Base-by-base conservation (phyloP, 2,888 invertebrate genomes). In the Calliphora vomitoria region DNA sequence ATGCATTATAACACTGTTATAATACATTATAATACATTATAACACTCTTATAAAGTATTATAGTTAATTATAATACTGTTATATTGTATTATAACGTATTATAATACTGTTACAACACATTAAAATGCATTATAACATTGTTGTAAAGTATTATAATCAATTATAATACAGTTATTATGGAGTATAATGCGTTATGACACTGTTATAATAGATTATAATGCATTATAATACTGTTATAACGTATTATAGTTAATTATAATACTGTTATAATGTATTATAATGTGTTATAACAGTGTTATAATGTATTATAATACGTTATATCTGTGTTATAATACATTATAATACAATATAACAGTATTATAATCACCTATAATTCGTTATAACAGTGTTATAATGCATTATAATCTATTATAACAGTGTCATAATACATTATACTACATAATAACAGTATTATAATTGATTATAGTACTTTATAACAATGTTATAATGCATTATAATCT, bases 121-220 rank as follows among this genome's bases (percentile, higher is more conserved):
- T 38, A 15, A 1, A 35, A 64, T 6, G n/a, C 2, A n/a, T 66
- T 20, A 66, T 66, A 66, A 66, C 20, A 0, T 2, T 0, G 5
- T 41, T 66, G 44, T 31, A 31, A 69, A 15, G 10, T 20, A 1
- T 15, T 50, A 8, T 15, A 69, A 25, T 50, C 10, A 0, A 69
- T 69, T 69, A 69, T 50, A 69, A 69, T 50, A 3, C 1, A 1
- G 25, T 10, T 71, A 71, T 71, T 53, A 71, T 71, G 15, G 4
- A 8, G 13, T 25, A 20, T 18, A 47, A 20, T 25, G 2, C 8
- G 47, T 71, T 53, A 71, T 69, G 35, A 69, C 8, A 6, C 0
- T 5, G n/a, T 69, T 69, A 4, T 69, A 69, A 53, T 71, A 25
- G 0, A 10, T 44, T 6, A 13, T 18, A 5, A 20, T 38, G 0